phyloP scores from a whole-genome alignment of 2,797 vertebrate genomes.

The Peromyscus aztecus region DNA sequence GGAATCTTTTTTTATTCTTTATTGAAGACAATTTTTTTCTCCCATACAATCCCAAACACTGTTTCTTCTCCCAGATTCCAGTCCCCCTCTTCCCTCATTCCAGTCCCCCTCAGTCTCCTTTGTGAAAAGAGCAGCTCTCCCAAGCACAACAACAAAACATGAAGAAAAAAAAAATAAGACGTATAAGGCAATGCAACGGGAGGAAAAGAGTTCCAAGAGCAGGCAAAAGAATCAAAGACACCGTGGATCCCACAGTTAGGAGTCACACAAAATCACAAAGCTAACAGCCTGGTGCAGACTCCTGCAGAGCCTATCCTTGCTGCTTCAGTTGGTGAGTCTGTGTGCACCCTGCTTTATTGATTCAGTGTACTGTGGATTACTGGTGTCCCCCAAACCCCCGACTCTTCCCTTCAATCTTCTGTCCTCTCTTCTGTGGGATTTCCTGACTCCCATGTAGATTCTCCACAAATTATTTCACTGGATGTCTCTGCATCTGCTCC shows the following conservation, averaged over 20 bases:
- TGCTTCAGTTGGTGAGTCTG: rapidly evolving
- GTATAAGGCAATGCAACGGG: not conserved
- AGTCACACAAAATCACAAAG: not conserved
- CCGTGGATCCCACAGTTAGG: not conserved
- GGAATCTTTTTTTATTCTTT: not conserved
- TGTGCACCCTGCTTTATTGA: not conserved
- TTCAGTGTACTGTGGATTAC: not conserved
- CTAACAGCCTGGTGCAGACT: not conserved
- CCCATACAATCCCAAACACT: not conserved
- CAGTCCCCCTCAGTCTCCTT: too few relatives aligned
- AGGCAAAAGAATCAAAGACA: not conserved
- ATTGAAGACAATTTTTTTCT: not conserved
- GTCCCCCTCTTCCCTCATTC: too few relatives aligned
- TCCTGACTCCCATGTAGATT: not conserved
- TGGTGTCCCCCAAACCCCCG: not conserved
- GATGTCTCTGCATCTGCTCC: not conserved
- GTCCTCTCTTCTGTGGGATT: not conserved
- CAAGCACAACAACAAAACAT: not conserved
- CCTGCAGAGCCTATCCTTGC: not conserved
- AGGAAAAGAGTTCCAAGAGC: not conserved
- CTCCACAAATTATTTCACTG: not conserved
- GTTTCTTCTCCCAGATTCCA: not conserved
- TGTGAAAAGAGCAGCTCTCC: not conserved
- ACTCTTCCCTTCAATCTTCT: not conserved
- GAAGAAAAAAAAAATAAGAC: too few relatives aligned